A percentile compares a stretch with the other conserved stretches of the same genome.
Conservation (phyloP, 2,888 invertebrate species). For the Eupithecia inturbata region DNA sequence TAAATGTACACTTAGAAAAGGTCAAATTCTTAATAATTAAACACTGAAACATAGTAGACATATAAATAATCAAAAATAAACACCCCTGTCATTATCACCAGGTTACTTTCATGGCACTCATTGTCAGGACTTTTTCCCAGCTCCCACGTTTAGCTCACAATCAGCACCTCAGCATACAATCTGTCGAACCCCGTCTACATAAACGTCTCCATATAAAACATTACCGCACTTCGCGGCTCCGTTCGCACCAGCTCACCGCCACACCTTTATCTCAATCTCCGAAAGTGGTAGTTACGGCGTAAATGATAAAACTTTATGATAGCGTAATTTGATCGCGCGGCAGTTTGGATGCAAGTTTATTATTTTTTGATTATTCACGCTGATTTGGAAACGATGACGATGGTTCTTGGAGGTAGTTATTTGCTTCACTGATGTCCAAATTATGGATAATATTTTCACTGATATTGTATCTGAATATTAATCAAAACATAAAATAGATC, state of each 20-base stretch:
- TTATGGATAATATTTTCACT: not conserved
- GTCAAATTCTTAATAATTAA: too few species aligned
- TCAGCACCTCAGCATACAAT: conserved; percentile 52
- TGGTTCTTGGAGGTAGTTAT: conserved; percentile 1
- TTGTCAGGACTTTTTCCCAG: not conserved
- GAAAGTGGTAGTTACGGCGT: conserved; percentile 18
- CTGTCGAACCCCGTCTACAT: conserved; percentile 41
- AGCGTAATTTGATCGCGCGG: conserved; percentile 28
- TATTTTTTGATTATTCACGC: conserved; percentile 18
- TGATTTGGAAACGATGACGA: not conserved
- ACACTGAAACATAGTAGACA: too few species aligned
- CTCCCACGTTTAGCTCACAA: conserved; percentile 8
- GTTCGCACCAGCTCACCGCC: conserved; percentile 32
- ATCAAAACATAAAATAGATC: not conserved
- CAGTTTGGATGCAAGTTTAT: conserved; percentile 13
- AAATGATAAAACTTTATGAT: conserved; percentile 28
- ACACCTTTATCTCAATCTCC: conserved; percentile 40
- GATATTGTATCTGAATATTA: not conserved
- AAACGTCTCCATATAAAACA: conserved; percentile 59
- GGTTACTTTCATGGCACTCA: not conserved
- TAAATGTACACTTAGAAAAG: too few species aligned
- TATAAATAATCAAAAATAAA: not conserved
- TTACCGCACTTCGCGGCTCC: conserved; percentile 35
- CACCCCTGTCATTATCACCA: not conserved
- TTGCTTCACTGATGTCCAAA: not conserved